Conservation (phyloP, 1,140 invertebrate species). For the Zaprionus inermis region DNA sequence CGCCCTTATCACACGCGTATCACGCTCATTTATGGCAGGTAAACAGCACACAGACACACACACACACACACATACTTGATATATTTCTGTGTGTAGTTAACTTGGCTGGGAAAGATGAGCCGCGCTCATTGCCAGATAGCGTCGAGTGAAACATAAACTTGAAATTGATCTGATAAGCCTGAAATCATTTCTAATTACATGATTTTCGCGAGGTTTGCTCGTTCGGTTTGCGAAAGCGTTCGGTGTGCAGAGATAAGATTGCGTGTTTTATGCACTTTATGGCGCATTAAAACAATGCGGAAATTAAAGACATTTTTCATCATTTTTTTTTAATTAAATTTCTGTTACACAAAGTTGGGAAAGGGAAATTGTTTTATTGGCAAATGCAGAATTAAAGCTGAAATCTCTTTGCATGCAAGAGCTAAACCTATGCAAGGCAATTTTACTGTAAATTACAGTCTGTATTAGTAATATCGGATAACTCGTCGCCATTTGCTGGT, state of each 20-base stretch:
- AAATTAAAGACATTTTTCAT: not conserved
- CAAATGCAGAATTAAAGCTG: no score
- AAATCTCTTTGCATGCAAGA: not conserved
- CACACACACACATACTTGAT: not conserved
- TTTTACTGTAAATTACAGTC: not conserved
- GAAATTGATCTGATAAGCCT: constrained; percentile 36
- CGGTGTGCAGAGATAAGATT: not conserved
- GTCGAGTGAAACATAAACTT: constrained; percentile 38
- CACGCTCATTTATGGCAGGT: constrained; percentile 51
- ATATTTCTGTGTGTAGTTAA: constrained; percentile 21
- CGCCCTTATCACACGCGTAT: constrained; percentile 55
- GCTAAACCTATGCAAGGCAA: not conserved
- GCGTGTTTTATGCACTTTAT: not conserved
- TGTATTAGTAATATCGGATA: not conserved
- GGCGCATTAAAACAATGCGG: not conserved
- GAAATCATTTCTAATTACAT: constrained; percentile 21
- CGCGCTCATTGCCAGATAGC: constrained; percentile 7
- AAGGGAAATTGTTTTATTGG: no score
- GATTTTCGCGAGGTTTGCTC: constrained; percentile 1
- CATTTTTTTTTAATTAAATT: not conserved
- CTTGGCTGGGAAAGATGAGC: constrained; percentile 32
- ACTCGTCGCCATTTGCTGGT: not conserved
- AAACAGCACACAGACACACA: not conserved
- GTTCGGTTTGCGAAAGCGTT: not conserved
- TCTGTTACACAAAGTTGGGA: no score